Base-by-base conservation (phyloP, 2,113 vertebrate species). In the Erinaceus europaeus region DNA sequence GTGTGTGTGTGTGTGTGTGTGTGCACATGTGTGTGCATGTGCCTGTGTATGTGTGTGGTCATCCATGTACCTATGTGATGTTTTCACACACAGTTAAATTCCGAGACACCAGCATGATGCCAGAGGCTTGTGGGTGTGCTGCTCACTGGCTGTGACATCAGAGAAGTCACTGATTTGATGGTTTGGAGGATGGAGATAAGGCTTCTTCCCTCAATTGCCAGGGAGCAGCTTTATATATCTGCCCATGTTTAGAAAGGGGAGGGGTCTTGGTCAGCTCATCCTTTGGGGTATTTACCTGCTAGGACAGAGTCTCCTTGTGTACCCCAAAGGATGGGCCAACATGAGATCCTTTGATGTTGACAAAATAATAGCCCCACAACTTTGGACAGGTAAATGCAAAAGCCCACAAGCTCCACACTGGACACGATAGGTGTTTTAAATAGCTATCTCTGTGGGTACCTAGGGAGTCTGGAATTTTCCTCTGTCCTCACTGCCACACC, bases 81-180 rank as follows among this genome's bases (percentile, higher is more conserved):
- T 9, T 77, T 73, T 73, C 61, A 77, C 69, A 62, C 17, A 34
- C 13, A 42, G 2, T 83, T 80, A 5, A 78, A 71, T 81, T 82
- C 81, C 69, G 44, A 64, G 27, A 69, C 65, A 34, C 42, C 84
- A 80, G 90, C 90, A 71, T 65, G 12, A 72, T 25, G n/a, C 68
- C 27, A 0, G 5, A 67, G 61, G 65, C 73, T 53, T 25, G 77
- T 4, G 11, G 34, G 40, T 13, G 20, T 5, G 29, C 59, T 42
- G 50, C 40, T 36, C 0, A 0, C 34, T 59, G 29, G 46, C 64
- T 23, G 62, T 69, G 50, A 55, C 59, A 40, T 38, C 42, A 12
- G 75, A n/a, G 46, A 9, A 42, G 12, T 77, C 9, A 2, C 62
- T 7, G 1, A 2, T 18, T 57, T n/a, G 65, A 85, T 32, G 21